Evolutionary conservation across 1,140 invertebrate species (phyloP), one percentile per base, ranked within the genome.

Genomic region (Diploscapter pachys): DNA sequence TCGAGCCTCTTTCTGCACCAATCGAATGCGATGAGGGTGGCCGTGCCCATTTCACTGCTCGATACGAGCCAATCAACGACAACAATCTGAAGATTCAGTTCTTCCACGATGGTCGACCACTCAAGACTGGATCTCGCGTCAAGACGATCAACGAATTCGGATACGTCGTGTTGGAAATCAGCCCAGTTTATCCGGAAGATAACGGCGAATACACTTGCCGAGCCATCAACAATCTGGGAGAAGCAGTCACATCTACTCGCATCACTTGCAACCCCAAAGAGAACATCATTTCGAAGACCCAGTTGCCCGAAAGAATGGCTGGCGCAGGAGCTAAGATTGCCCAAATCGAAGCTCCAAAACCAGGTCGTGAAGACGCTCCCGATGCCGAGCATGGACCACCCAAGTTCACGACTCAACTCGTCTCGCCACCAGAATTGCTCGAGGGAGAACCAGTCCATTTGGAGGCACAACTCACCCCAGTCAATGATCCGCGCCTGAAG

Each of bases 141-240:
- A 91, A 92, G 83, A 95, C 93, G n/a, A 95, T 95, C 81, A 93
- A 94, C 80, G 93, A 96, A 81, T 96, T 96, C 85, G 94, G 94
- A 6, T 95, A 93, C 82, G 92, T 95, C 53, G 93, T 93, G 67
- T 86, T 96, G 72, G 93, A 78, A 81, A 94, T 96, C 63, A 90
- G 93, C 71, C 91, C 94, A 82, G 90, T 92, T 2, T 93, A 92
- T 55, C 90, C 92, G 13, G 87, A 91, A 59, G 96, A 99, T 87
- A 92, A 93, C 51, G 96, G 96, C 61, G 93, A 92, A 11, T 98
- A 98, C 85, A 95, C 93, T 3, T 95, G 94, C 85, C 89, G 93
- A 63, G 94, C 95, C 48, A 92, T 76, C 61, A 81, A 81, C 71
- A 31, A 71, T 61, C 78, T 93, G 80, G 94, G 94, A 65, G 92